These are phyloP conservation scores for Bombus confusus DNA, from an alignment of 1,140 invertebrate genomes.

Conservation along the genomic window DNA sequence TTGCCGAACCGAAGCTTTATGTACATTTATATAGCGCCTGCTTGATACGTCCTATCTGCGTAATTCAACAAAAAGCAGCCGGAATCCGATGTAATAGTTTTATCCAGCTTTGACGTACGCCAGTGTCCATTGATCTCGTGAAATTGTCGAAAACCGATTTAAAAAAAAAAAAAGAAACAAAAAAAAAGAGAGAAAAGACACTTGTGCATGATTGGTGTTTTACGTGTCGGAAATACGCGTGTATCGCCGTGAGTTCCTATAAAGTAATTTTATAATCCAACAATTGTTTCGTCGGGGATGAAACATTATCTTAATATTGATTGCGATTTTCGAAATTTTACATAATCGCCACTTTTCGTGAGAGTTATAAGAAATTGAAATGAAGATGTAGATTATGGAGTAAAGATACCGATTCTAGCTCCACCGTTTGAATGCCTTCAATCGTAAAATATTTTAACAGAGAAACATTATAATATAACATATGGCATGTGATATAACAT, in stretches of 20 bases:
- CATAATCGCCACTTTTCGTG: neutral
- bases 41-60: constrained; percentile 1
- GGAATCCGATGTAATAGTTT: constrained; percentile 29
- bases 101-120: constrained; percentile 8
- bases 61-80: constrained; percentile 54
- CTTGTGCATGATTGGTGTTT: neutral
- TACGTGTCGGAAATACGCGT: neutral
- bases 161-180: neutral
- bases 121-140: neutral
- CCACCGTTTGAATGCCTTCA: no score
- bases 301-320: neutral
- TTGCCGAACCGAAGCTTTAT: neutral
- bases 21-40: constrained; percentile 29
- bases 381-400: no score
- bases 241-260: neutral
- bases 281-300: neutral
- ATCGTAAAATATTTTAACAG: no score
- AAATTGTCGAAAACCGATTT: neutral
- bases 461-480: no score
- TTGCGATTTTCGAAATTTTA: neutral
- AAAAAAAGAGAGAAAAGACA: neutral
- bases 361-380: no score
- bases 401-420: no score
- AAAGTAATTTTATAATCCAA: neutral
- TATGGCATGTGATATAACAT: no score